Base-by-base conservation (phyloP, 2,113 vertebrate species). In the Perca flavescens region DNA sequence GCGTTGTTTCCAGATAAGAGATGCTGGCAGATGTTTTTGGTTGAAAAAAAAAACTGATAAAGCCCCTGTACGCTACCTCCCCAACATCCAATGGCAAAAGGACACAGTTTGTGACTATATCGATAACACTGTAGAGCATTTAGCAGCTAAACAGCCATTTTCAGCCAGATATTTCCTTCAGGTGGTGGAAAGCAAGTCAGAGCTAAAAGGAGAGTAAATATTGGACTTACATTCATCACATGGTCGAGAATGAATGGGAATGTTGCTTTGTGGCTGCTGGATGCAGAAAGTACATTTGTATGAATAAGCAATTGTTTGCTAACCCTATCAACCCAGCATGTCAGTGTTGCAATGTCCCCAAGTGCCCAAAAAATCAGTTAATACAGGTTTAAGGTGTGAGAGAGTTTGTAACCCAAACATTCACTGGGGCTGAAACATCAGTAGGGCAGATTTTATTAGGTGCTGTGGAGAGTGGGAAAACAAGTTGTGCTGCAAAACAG, bases 361-460 rank as follows among this genome's bases (percentile, higher is more conserved):
- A 57, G 28, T 62, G 61, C 1, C 11, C 70, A 53, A 43, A 19
- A 36, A 58, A n/a, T 21, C 15, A 40, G 15, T 49, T 60, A 49
- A 31, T 46, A 21, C 4, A 31, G 52, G 5, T 53, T 72, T 63
- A 11, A 65, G 12, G 57, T 10, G 6, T 47, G 11, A 28, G 12
- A 54, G 10, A 43, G 31, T 66, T 49, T 43, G 52, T n/a, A 3
- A 85, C 5, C 6, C 2, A 28, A 60, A 52, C 19, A 43, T 49
- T 53, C 13, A 4, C 34, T 53, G 36, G 3, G 25, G 63, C 68
- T 66, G 58, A 74, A 64, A 72, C 34, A 68, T 54, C 17, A 81
- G 36, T 5, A 5, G 47, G 71, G 57, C 13, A 60, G 19, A 70
- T 82, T 67, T 63, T 15, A 82, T 77, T 50, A 62, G 72, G 50